Conservation (phyloP, 2,888 invertebrate genomes). For the Antheraea yamamai region DNA sequence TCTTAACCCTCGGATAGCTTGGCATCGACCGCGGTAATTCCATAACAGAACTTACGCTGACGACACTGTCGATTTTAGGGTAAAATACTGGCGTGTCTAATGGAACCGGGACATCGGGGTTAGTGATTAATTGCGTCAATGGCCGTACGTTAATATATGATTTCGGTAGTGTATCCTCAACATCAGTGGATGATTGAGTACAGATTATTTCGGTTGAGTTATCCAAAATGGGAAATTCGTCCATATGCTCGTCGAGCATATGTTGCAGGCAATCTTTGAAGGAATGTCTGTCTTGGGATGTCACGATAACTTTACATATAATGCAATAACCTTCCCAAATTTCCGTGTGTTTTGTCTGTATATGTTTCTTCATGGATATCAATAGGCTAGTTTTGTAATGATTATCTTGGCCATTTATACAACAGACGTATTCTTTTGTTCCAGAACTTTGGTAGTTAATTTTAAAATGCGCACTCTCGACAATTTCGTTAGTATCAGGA, state of each 20-base stretch:
- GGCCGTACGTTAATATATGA: slow-evolving; percentile 67
- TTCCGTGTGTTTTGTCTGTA: slow-evolving; percentile 65
- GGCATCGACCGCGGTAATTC: slow-evolving; percentile 38
- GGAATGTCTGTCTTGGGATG: slow-evolving; percentile 57
- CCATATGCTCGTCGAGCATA: slow-evolving; percentile 68
- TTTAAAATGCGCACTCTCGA: slow-evolving; percentile 65
- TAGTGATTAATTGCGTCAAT: slow-evolving; percentile 62
- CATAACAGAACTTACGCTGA: slow-evolving; percentile 68
- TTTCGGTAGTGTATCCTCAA: slow-evolving; percentile 32
- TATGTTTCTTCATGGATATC: slow-evolving; percentile 74
- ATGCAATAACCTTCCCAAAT: slow-evolving; percentile 82
- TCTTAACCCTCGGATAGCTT: slow-evolving; percentile 35
- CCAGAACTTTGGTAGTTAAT: slow-evolving; percentile 51
- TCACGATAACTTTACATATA: slow-evolving; percentile 74
- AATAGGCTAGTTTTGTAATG: slow-evolving; percentile 68
- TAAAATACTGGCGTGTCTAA: slow-evolving; percentile 35
- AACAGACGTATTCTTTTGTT: slow-evolving; percentile 67
- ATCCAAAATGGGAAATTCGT: slow-evolving; percentile 63
- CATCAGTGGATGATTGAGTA: slow-evolving; percentile 14
- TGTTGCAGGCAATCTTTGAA: slow-evolving; percentile 71
- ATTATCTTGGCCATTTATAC: slow-evolving; percentile 59
- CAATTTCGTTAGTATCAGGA: slow-evolving; percentile 37
- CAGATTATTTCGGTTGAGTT: slow-evolving; percentile 27
- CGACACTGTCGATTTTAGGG: slow-evolving; percentile 78
- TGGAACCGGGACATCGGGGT: neutral